phyloP scores from a whole-genome alignment of 1,140 invertebrate species.

The Zophobas atratus region DNA sequence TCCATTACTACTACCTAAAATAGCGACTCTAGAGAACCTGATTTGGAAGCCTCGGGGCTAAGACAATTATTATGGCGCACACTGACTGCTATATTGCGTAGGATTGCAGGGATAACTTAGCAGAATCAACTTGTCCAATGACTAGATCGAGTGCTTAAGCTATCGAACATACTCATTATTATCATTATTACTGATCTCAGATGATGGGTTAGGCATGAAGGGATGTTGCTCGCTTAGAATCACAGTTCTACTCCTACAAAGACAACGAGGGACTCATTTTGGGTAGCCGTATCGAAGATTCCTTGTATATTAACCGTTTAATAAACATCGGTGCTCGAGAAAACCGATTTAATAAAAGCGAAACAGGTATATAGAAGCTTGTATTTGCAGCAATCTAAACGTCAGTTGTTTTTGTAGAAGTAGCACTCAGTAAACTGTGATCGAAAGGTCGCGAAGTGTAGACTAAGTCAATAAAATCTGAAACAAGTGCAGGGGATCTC shows the following conservation, averaged over 20 bases:
- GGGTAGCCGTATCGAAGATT: too few relatives aligned
- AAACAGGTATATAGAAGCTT: too few relatives aligned
- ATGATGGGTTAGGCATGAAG: not conserved
- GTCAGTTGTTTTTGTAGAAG: too few relatives aligned
- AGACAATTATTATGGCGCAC: conserved; percentile 26
- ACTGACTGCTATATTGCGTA: conserved; percentile 28
- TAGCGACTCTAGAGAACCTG: conserved; percentile 28
- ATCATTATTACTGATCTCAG: conserved; percentile 15
- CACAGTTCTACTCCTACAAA: too few relatives aligned
- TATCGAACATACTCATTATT: conserved; percentile 34
- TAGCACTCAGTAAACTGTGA: too few relatives aligned
- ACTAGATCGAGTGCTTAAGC: conserved; percentile 28
- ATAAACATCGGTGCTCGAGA: too few relatives aligned
- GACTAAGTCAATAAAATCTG: conserved; percentile 33
- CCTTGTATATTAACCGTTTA: too few relatives aligned
- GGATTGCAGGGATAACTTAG: conserved; percentile 33
- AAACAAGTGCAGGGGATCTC: conserved; percentile 33
- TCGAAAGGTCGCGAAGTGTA: not conserved
- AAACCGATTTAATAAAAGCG: too few relatives aligned
- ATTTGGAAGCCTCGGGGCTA: not conserved
- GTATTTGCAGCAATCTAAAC: too few relatives aligned
- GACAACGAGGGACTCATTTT: too few relatives aligned
- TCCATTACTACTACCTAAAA: conserved; percentile 97
- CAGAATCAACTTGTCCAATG: conserved; percentile 26
- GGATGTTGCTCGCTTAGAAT: not conserved